phyloP scores from a whole-genome alignment of 2,113 vertebrate genomes.

The Bubo bubo region DNA sequence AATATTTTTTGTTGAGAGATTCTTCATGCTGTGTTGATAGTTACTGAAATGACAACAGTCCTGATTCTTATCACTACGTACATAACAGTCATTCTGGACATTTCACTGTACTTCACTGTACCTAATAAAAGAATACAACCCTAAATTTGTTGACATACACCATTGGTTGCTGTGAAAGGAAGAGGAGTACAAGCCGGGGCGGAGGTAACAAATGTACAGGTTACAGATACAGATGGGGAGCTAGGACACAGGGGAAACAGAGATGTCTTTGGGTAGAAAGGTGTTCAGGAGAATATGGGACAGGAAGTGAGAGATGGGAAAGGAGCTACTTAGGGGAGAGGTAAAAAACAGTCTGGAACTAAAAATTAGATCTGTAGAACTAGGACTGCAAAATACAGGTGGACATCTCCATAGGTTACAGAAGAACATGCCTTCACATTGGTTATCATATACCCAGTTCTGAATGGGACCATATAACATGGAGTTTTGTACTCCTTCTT shows the following conservation, averaged over 20 bases:
- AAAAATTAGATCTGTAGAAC: neutral
- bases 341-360: neutral
- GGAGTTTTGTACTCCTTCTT: neutral
- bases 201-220: neutral
- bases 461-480: neutral
- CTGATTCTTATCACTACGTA: neutral
- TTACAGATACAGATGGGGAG: neutral
- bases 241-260: neutral
- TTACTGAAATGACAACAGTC: neutral
- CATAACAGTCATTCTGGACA: neutral
- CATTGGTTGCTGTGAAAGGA: neutral
- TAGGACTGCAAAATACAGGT: neutral
- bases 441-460: neutral
- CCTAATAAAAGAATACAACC: neutral
- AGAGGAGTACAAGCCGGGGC: neutral
- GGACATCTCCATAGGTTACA: neutral
- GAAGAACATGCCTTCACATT: neutral
- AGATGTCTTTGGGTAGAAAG: neutral
- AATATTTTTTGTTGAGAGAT: neutral
- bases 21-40: neutral
- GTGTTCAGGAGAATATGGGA: neutral
- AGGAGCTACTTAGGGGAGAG: neutral
- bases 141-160: neutral
- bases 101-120: neutral
- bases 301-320: neutral